Base-by-base conservation (phyloP, 2,113 vertebrate species). In the Antennarius striatus region DNA sequence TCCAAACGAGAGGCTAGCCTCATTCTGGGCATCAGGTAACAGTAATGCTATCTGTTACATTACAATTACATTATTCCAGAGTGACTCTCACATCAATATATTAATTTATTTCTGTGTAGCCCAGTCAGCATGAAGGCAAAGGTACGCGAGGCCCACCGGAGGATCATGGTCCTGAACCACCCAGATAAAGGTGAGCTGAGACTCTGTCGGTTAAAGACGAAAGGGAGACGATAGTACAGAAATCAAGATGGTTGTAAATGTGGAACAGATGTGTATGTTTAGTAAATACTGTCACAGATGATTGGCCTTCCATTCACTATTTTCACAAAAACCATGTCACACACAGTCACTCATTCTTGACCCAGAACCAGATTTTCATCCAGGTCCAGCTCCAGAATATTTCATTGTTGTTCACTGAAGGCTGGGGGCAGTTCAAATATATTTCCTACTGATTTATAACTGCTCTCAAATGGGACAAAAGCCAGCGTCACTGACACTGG, bases 91-190 rank as follows among this genome's bases (percentile, higher is more conserved):
- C 29, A 30, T 61, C 5, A 48, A n/a, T 42, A n/a, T 42, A 14
- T 77, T n/a, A 12, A 49, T 48, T 10, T 3, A 57, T 73, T 71
- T 11, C 54, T 86, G 83, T 87, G 1, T 92, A 98, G 96, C 82
- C 94, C 95, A 51, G 92, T 91, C 85, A 93, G 90, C 89, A 85
- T 80, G 62, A 98, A 94, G 84, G 53, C 84, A 68, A 97, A 96
- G 89, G 93, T 98, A 77, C 92, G 92, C 68, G 91, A 93, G 56
- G 95, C 96, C 5, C 96, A 98, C 65, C 92, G 94, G 69, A 95
- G 89, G 86, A 93, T 96, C 73, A 96, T 98, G 96, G 93, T 96
- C 89, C 91, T 97, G 82, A 99, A 98, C 90, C 96, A 98, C 73
- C 96, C 97, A 71, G 96, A 98, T 91, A 98, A 96, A 96, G 96